phyloP scores from a whole-genome alignment of 2,113 vertebrate species.

The Trichomycterus rosablanca region DNA sequence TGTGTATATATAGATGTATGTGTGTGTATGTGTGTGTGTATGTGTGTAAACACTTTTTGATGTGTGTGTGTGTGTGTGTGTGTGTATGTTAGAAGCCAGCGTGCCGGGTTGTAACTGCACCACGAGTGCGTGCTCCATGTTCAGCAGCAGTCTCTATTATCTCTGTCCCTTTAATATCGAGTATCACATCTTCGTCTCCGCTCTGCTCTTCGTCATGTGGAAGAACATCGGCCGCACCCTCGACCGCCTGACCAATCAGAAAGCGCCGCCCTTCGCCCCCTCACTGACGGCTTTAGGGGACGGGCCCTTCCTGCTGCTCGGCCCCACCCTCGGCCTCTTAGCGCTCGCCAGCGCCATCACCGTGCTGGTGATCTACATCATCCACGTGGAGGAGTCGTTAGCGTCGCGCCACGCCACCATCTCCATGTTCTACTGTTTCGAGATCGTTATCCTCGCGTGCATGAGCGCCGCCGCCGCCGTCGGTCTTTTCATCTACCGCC shows the following conservation, averaged over 20 bases:
- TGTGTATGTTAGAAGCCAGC: constrained; percentile 27
- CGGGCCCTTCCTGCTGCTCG: constrained; percentile 65
- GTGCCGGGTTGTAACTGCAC: constrained; percentile 84
- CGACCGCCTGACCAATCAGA: constrained; percentile 65
- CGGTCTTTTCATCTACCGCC: constrained; percentile 78
- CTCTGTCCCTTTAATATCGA: constrained; percentile 95
- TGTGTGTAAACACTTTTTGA: no score
- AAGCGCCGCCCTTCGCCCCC: constrained; percentile 35
- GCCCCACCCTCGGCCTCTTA: constrained; percentile 75
- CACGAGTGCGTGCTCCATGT: constrained; percentile 74
- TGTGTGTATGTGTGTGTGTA: not conserved
- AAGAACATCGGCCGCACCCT: constrained; percentile 88
- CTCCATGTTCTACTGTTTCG: constrained; percentile 85
- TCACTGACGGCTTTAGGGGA: constrained; percentile 43
- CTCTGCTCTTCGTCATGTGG: constrained; percentile 91
- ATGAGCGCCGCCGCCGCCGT: constrained; percentile 77
- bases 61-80: not conserved
- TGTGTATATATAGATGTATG: not conserved
- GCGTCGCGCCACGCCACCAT: constrained; percentile 75
- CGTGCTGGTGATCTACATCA: constrained; percentile 83
- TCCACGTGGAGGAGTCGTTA: constrained; percentile 76
- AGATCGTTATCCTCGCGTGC: constrained; percentile 73
- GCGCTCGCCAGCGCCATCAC: constrained; percentile 81
- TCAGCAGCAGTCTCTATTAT: constrained; percentile 84
- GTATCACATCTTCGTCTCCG: constrained; percentile 95